Conservation (phyloP, 2,113 vertebrate species). For the Vidua macroura region DNA sequence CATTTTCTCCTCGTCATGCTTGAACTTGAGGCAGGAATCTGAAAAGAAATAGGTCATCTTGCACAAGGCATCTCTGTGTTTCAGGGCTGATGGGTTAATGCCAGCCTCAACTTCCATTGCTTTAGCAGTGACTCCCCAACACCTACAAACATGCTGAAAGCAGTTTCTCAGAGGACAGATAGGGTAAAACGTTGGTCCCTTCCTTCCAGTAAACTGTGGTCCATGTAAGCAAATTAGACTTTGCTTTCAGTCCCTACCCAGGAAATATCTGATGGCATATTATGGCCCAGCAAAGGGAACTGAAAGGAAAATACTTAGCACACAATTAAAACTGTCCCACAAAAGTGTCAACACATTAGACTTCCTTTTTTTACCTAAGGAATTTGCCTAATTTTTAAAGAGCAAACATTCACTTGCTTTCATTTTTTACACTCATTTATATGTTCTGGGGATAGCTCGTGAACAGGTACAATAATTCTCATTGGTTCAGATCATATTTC, state of each 20-base stretch:
- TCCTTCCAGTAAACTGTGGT: slow-evolving; percentile 1
- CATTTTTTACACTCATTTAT: not conserved
- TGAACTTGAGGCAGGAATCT: not conserved
- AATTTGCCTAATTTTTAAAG: slow-evolving; percentile 22
- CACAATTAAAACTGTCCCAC: slow-evolving; percentile 12
- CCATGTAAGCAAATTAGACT: not conserved
- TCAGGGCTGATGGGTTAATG: not conserved
- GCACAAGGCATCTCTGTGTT: not conserved
- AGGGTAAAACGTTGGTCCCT: not conserved
- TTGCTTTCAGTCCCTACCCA: not conserved
- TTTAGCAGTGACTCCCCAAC: not conserved
- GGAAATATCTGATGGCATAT: not conserved
- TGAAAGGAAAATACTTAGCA: slow-evolving; percentile 31
- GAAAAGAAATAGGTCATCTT: not conserved
- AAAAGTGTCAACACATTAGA: not conserved
- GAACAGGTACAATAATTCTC: not conserved
- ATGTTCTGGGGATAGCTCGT: not conserved
- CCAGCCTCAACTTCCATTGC: not conserved
- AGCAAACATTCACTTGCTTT: not conserved
- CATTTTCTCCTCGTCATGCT: not conserved
- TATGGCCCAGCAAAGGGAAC: not conserved
- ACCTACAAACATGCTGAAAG: not conserved
- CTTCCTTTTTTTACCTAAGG: not conserved
- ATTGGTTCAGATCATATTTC: not conserved
- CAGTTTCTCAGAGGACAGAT: not conserved